Conservation (phyloP, 2,888 invertebrate genomes). For the Phoenoteleia sp. region DNA sequence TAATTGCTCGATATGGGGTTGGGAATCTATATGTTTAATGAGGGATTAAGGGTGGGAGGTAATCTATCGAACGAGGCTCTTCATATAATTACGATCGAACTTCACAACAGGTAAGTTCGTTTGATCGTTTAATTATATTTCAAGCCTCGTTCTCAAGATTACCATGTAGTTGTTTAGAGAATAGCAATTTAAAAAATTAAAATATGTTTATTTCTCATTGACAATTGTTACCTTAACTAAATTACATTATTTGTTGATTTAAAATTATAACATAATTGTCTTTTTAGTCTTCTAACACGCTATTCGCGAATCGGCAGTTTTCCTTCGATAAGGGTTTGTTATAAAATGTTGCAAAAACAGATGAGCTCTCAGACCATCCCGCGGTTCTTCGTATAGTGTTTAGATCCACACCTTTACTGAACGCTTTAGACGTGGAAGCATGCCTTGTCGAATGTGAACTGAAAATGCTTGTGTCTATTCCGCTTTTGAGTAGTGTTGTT, state of each 20-base stretch:
- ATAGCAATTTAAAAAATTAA: constrained; percentile 1
- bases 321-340: constrained; percentile 6
- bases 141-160: constrained; percentile 11
- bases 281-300: background rate
- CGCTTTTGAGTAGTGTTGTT: constrained; percentile 6
- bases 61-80: constrained; percentile 22
- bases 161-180: constrained; percentile 13
- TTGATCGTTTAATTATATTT: too few relatives aligned
- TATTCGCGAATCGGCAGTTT: background rate
- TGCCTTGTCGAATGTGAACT: constrained; percentile 20
- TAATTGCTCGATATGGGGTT: too few relatives aligned
- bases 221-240: background rate
- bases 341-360: constrained; percentile 3
- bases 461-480: constrained; percentile 23
- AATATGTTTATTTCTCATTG: background rate
- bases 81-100: too few relatives aligned
- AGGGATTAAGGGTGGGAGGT: constrained; percentile 4
- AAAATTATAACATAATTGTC: background rate
- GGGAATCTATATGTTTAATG: too few relatives aligned
- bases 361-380: constrained; percentile 14
- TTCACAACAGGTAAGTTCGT: constrained; percentile 9
- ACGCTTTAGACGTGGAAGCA: constrained; percentile 22
- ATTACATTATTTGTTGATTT: background rate
- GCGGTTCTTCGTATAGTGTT: background rate
- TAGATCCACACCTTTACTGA: background rate